These are phyloP conservation scores for Clarias gariepinus DNA, from an alignment of 2,113 vertebrate species.

Conservation along the genomic window DNA sequence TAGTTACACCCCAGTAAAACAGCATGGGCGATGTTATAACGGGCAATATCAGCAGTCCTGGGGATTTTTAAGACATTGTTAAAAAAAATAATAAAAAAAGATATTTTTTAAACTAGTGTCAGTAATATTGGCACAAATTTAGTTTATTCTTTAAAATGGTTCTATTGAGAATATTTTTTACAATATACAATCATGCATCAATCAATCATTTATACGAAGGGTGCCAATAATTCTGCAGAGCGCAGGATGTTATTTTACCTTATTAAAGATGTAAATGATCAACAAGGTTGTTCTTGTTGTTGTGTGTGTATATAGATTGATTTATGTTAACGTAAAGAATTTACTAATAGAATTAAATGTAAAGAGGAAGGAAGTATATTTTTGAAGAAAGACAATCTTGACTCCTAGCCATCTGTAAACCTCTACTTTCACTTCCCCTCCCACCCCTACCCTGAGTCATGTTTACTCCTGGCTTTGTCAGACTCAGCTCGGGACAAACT, in stretches of 20 bases:
- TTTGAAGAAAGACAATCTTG: slow-evolving; percentile 33
- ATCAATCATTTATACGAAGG: background rate
- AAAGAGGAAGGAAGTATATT: slow-evolving; percentile 47
- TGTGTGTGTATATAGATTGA: background rate
- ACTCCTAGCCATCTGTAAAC: background rate
- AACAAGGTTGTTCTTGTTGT: background rate
- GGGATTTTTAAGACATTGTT: background rate
- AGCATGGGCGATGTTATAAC: background rate
- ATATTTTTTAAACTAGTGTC: background rate
- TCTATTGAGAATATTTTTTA: no score
- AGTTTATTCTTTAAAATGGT: background rate
- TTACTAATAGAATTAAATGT: background rate
- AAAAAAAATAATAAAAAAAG: no score
- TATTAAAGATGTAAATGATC: background rate
- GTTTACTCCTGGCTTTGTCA: slow-evolving; percentile 34
- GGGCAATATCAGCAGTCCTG: background rate
- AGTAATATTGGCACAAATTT: background rate
- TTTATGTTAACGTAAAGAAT: background rate
- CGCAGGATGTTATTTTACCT: background rate
- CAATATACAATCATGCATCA: background rate
- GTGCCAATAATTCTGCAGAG: background rate
- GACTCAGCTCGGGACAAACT: slow-evolving; percentile 37
- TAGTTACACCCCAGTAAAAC: background rate
- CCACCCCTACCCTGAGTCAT: background rate
- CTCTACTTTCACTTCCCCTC: slow-evolving; percentile 27